A percentile compares a stretch with the other conserved stretches of the same genome.
Evolutionary conservation across 2,888 invertebrate genomes (phyloP).

Genomic region (Anoplius nigerrimus): DNA sequence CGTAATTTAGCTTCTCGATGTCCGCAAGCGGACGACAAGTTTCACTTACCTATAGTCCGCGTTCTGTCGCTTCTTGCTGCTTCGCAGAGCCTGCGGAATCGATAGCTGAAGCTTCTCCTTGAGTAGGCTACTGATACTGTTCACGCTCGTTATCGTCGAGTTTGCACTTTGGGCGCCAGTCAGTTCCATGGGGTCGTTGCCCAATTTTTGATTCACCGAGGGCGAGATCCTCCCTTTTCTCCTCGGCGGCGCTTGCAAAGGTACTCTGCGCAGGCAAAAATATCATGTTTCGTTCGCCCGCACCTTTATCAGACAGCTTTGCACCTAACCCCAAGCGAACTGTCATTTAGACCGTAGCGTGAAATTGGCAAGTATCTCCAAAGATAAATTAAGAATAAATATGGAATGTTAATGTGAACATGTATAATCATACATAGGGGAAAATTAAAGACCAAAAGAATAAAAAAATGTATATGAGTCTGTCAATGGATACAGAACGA

Average conservation of each 20-base stretch:
- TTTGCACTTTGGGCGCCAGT: constrained; percentile 81
- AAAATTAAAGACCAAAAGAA: no score
- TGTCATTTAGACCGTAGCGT: no score
- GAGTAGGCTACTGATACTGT: constrained; percentile 88
- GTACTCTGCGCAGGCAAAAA: constrained; percentile 77
- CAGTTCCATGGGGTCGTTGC: constrained; percentile 75
- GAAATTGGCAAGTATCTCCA: no score
- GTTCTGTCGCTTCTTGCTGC: constrained; percentile 68
- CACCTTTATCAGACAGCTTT: no score
- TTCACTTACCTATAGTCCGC: constrained; percentile 69
- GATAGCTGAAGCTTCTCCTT: constrained; percentile 87
- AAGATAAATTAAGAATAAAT: no score
- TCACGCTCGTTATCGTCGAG: constrained; percentile 89
- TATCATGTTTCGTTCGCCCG: no score
- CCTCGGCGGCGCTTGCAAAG: constrained; percentile 78
- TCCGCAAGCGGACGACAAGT: not conserved
- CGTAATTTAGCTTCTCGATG: no score
- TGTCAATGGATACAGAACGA: no score
- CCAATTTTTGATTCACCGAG: constrained; percentile 77
- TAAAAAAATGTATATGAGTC: no score
- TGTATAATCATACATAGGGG: no score
- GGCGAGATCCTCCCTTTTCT: constrained; percentile 81
- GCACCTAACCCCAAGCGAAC: no score
- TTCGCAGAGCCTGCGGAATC: constrained; percentile 70
- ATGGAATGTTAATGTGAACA: no score